Percentiles rank a stretch among this genome's conserved stretches.
Evolutionary conservation across 2,797 vertebrate genomes (phyloP).

Genomic region (Pangasius mekongensis): DNA sequence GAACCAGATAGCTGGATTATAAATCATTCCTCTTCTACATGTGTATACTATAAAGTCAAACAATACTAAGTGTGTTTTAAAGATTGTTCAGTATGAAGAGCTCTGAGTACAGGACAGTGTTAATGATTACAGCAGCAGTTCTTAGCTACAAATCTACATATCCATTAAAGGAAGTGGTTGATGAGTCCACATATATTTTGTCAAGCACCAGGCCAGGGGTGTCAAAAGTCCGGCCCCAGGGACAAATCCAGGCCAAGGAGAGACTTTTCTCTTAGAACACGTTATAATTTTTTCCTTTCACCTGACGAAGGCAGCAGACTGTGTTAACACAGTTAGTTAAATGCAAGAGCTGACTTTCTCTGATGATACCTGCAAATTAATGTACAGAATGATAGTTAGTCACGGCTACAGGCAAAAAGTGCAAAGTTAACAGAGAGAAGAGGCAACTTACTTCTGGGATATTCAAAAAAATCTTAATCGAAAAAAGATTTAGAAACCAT

Average conservation of each 20-base stretch:
- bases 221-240: not conserved
- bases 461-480: too few relatives aligned
- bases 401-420: not conserved
- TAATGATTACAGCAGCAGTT: not conserved
- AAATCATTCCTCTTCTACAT: not conserved
- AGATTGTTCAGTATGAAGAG: not conserved
- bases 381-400: not conserved
- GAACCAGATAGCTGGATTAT: not conserved
- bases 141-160: not conserved
- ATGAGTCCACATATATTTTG: not conserved
- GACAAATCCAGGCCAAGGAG: not conserved
- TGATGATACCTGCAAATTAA: not conserved
- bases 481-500: not conserved
- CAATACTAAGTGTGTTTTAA: not conserved
- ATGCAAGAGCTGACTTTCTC: not conserved
- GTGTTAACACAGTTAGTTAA: not conserved
- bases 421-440: not conserved
- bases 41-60: not conserved
- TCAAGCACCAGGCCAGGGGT: not conserved
- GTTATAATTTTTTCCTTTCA: not conserved
- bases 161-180: not conserved
- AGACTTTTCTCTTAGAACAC: not conserved
- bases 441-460: not conserved
- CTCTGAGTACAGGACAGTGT: not conserved
- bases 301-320: not conserved